These are phyloP conservation scores for Elysia crispata DNA, from an alignment of 2,888 invertebrate species.

Conservation along the genomic window DNA sequence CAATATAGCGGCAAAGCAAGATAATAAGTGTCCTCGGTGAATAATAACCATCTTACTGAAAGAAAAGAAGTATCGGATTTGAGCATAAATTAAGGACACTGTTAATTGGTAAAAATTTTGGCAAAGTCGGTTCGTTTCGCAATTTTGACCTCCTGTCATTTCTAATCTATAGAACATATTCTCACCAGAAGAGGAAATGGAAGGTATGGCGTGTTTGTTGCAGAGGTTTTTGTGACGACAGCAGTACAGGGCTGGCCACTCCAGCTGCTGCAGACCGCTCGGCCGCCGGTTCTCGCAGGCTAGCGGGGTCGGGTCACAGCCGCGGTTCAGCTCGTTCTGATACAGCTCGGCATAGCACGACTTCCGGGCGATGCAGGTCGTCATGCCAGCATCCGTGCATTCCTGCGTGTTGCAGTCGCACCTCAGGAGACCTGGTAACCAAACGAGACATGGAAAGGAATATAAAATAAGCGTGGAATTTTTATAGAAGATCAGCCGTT, in stretches of 20 bases:
- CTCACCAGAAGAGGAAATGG: conserved; percentile 44
- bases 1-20: too few species aligned
- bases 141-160: too few species aligned
- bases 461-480: too few species aligned
- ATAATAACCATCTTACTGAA: too few species aligned
- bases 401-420: conserved; percentile 77
- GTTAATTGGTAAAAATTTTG: too few species aligned
- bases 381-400: conserved; percentile 66
- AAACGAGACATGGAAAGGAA: background rate
- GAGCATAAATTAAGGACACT: too few species aligned
- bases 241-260: conserved; percentile 77
- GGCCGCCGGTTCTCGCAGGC: conserved; percentile 78
- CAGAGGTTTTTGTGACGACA: conserved; percentile 74
- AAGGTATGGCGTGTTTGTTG: conserved; percentile 72
- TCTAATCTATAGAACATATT: too few species aligned
- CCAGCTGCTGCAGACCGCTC: conserved; percentile 59
- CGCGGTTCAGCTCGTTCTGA: conserved; percentile 70
- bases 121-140: too few species aligned
- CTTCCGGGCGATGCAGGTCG: conserved; percentile 73
- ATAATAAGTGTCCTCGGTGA: too few species aligned
- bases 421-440: conserved; percentile 54
- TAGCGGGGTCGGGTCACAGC: conserved; percentile 76
- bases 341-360: conserved; percentile 78
- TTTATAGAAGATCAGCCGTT: too few species aligned
- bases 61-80: too few species aligned